Conservation (phyloP, 2,888 invertebrate genomes). For the Orchesellides sinensis region DNA sequence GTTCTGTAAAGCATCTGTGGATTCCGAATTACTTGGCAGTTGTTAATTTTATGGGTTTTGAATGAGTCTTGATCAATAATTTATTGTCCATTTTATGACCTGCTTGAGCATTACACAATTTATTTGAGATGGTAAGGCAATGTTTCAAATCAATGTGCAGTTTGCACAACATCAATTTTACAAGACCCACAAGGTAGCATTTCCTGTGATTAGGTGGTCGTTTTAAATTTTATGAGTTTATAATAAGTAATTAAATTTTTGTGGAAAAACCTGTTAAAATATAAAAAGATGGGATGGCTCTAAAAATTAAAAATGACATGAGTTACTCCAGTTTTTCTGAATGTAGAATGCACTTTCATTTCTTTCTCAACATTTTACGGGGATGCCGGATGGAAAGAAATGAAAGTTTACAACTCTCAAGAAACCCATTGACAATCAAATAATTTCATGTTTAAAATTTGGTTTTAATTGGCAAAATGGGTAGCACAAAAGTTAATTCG, state of each 20-base stretch:
- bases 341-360: too few relatives aligned
- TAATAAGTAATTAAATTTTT: neutral
- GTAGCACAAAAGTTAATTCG: too few relatives aligned
- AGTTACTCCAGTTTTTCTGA: too few relatives aligned
- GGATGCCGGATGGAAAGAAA: neutral
- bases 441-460: too few relatives aligned
- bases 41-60: slow-evolving; percentile 37
- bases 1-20: neutral
- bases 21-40: neutral
- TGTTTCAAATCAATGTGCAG: slow-evolving; percentile 3
- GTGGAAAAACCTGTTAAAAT: neutral
- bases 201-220: neutral
- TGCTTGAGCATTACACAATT: neutral
- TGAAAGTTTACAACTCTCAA: too few relatives aligned
- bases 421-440: too few relatives aligned
- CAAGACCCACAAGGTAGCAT: neutral
- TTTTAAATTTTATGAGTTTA: neutral
- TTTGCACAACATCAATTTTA: neutral
- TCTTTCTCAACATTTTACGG: too few relatives aligned
- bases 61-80: slow-evolving; percentile 29
- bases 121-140: slow-evolving; percentile 7
- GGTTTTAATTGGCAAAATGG: too few relatives aligned
- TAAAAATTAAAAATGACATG: too few relatives aligned
- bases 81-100: slow-evolving; percentile 16
- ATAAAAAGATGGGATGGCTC: too few relatives aligned